Evolutionary conservation across 2,113 vertebrate genomes (phyloP).

Genomic region (Rallus limicola): DNA sequence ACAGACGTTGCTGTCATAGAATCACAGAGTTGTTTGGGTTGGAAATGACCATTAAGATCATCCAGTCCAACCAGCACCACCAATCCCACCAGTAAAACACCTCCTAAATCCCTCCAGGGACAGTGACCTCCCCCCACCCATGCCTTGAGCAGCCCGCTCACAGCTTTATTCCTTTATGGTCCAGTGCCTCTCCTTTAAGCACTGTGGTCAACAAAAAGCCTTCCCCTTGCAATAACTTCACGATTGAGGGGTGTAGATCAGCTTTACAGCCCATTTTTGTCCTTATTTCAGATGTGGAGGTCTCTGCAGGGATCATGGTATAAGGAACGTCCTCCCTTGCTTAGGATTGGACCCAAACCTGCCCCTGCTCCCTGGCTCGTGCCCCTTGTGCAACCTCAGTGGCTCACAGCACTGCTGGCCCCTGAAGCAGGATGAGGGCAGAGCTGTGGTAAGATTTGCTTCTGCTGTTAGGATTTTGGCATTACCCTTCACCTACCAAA

Average conservation of each 20-base stretch:
- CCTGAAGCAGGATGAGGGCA: fast-evolving
- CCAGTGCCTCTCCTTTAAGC: neutral
- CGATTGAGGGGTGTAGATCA: neutral
- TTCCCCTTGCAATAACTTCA: neutral
- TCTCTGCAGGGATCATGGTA: neutral
- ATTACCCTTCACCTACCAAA: neutral
- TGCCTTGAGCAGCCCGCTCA: no score
- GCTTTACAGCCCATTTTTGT: neutral
- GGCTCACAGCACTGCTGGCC: neutral
- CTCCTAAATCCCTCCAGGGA: no score
- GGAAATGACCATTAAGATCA: no score
- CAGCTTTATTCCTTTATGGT: no score
- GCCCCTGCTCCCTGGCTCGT: neutral
- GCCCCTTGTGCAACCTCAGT: fast-evolving
- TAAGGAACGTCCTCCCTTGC: neutral
- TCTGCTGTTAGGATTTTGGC: neutral
- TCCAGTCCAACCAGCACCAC: no score
- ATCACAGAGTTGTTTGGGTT: no score
- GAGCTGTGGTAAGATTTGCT: neutral
- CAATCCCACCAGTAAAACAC: no score
- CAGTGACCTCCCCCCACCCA: no score
- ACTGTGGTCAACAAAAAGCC: neutral
- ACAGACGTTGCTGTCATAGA: fast-evolving
- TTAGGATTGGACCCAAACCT: neutral
- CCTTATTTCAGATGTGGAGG: neutral